Evolutionary conservation across 2,797 vertebrate genomes (phyloP).

Genomic region (Smutsia gigantea): DNA sequence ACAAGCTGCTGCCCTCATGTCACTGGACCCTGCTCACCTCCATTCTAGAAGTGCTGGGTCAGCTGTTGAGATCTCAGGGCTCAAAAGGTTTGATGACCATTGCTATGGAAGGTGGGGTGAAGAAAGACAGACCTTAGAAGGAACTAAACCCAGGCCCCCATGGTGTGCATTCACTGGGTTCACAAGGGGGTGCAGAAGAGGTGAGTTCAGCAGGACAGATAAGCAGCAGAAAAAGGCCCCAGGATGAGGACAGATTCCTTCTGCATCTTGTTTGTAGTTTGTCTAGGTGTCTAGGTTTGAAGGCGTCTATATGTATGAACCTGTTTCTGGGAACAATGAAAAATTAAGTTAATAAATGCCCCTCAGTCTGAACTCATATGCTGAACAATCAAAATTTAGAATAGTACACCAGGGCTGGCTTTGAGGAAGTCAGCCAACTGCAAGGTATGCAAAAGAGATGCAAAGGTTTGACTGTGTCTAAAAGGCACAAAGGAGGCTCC

Average conservation of each 20-base stretch:
- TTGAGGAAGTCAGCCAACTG: accelerated
- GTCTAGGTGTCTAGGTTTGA: neutral
- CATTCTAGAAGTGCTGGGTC: neutral
- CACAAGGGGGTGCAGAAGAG: accelerated
- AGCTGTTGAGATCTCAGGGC: neutral
- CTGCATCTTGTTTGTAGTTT: neutral
- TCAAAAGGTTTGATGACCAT: neutral
- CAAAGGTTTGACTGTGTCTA: neutral
- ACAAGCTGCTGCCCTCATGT: neutral
- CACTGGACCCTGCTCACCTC: neutral
- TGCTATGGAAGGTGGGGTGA: neutral
- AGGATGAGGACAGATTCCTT: accelerated
- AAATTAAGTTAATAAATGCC: neutral
- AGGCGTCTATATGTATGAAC: neutral
- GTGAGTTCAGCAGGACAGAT: neutral
- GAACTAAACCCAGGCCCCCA: neutral
- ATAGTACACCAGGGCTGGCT: neutral
- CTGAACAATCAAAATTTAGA: neutral
- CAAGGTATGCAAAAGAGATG: neutral
- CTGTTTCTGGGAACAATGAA: neutral
- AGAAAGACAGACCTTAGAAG: neutral
- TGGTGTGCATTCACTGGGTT: neutral
- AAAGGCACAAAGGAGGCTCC: neutral
- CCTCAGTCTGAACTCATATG: neutral
- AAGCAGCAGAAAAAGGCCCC: neutral